phyloP scores from a whole-genome alignment of 1,140 invertebrate genomes.

The Aphaenogaster ashmeadi region DNA sequence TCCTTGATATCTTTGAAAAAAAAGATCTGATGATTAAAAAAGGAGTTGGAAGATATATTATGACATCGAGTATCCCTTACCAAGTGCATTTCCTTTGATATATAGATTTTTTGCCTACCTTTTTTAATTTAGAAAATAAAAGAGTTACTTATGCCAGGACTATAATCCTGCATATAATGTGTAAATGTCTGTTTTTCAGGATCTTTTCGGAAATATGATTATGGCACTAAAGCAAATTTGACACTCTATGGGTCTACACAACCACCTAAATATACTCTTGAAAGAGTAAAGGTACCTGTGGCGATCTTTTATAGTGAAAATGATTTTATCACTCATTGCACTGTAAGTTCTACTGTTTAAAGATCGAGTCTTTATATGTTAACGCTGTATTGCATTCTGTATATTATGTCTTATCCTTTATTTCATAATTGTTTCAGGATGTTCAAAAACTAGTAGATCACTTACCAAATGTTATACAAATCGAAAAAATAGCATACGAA shows the following conservation, averaged over 20 bases:
- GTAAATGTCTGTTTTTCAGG: constrained; percentile 74
- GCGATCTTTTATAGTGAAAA: constrained; percentile 91
- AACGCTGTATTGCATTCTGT: neutral
- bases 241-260: constrained; percentile 85
- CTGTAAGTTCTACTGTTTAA: constrained; percentile 77
- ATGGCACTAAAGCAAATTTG: constrained; percentile 86
- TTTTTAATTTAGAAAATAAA: neutral
- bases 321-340: constrained; percentile 90
- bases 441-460: constrained; percentile 88
- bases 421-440: constrained; percentile 83
- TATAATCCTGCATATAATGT: constrained; percentile 27
- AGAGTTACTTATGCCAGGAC: neutral
- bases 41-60: neutral
- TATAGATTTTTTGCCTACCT: neutral
- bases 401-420: neutral
- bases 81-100: neutral
- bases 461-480: constrained; percentile 86
- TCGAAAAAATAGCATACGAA: constrained; percentile 82
- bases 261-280: constrained; percentile 87
- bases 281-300: constrained; percentile 87
- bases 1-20: neutral
- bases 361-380: neutral
- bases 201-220: constrained; percentile 87
- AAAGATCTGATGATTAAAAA: neutral
- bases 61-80: neutral